Evolutionary conservation across 2,888 invertebrate genomes (phyloP), one percentile per base, ranked within the genome.

Genomic region (Cantharis rufa): DNA sequence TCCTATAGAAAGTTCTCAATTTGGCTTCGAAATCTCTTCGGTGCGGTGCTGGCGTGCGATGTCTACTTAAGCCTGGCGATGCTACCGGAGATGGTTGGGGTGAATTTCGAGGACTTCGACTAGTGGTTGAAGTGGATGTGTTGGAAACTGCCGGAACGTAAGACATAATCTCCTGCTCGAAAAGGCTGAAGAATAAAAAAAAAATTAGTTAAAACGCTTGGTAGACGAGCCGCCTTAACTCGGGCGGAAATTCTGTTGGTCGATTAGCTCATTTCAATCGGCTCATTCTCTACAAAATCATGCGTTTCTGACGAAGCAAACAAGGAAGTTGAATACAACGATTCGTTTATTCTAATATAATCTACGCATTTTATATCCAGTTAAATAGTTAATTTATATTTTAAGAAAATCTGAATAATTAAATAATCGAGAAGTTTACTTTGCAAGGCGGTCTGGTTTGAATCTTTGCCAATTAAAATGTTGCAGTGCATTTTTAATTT

Each of bases 151-250:
- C 92, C 80, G 96, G 98, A 86, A 98, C 95, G 90, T 97, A 98
- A 84, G 97, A 97, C 98, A 98, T 97, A 86, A 98, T 98, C 92
- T 98, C 98, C 91, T 98, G 96, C 89, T 98, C 98, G 91, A 98
- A 98, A 85, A 98, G 93, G 91, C 98, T 98, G 92, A 69, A n/a
- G n/a, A 91, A 90, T 80, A 82, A 85, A 82, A 80, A 74, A 80
- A 80, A 76, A n/a, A 48, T 48, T 48, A n/a, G n/a, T 48, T 32
- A n/a, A n/a, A 48, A n/a, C n/a, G 5, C 5, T 70, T n/a, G 18
- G n/a, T 13, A 18, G 3, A 10, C 21, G 15, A n/a, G 13, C 13
- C 24, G 66, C 66, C 24, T 66, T 24, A 68, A 13, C 32, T 13
- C 13, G 32, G 5, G 3, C 32, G 48, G 48, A 48, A 48, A 7